phyloP scores from a whole-genome alignment of 2,888 invertebrate genomes.

The Nipponacmea schrenckii region DNA sequence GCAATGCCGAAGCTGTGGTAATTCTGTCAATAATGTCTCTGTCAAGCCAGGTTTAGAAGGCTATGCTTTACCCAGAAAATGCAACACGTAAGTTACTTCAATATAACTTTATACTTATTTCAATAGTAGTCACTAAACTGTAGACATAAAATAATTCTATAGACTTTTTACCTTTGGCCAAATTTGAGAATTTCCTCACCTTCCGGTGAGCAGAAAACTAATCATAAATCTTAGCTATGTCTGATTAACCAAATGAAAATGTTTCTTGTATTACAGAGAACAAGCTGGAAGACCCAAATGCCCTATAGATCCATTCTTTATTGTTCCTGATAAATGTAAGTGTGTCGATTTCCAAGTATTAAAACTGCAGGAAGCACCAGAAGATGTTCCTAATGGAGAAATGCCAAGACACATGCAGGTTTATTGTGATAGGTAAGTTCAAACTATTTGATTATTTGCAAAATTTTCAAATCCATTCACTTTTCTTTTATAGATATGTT shows the following conservation, averaged over 20 bases:
- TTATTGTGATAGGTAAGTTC: slow-evolving; percentile 84
- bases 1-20: slow-evolving; percentile 93
- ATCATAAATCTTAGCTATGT: too few species aligned
- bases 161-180: too few species aligned
- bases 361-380: slow-evolving; percentile 96
- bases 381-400: slow-evolving; percentile 95
- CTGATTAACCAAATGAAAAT: too few species aligned
- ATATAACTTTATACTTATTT: too few species aligned
- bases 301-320: slow-evolving; percentile 96
- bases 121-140: too few species aligned
- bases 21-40: slow-evolving; percentile 85
- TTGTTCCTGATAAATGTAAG: slow-evolving; percentile 95
- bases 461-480: too few species aligned
- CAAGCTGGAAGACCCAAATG: slow-evolving; percentile 93
- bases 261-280: slow-evolving; percentile 75
- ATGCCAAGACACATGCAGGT: slow-evolving; percentile 95
- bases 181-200: too few species aligned
- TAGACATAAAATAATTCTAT: too few species aligned
- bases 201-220: too few species aligned
- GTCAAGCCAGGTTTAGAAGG: slow-evolving; percentile 97
- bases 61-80: slow-evolving; percentile 92
- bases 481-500: too few species aligned
- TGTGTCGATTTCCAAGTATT: slow-evolving; percentile 98
- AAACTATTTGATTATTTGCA: too few species aligned
- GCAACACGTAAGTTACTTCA: slow-evolving; percentile 81